phyloP scores from a whole-genome alignment of 2,888 invertebrate genomes.

The Ochropleura leucogaster region DNA sequence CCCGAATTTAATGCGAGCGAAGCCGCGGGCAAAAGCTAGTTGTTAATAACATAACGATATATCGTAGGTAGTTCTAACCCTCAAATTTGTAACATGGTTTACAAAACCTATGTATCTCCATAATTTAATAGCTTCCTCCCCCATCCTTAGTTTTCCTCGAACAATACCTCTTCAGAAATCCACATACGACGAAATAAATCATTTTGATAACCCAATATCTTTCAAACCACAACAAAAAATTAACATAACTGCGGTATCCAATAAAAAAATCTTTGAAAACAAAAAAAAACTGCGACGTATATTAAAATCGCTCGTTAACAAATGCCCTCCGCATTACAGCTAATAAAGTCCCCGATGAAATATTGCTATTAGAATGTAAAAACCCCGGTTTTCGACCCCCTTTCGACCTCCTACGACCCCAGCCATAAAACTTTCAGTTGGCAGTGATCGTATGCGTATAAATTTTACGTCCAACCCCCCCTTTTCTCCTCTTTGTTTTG shows the following conservation, averaged over 20 bases:
- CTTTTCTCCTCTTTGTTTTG: constrained; percentile 73
- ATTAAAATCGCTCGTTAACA: constrained; percentile 79
- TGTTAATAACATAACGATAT: too few species aligned
- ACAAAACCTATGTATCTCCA: constrained; percentile 5
- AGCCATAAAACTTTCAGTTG: constrained; percentile 84
- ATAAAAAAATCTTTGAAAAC: constrained; percentile 61
- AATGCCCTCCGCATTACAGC: constrained; percentile 81
- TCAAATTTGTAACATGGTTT: neutral
- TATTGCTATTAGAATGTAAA: constrained; percentile 82
- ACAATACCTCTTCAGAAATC: constrained; percentile 44
- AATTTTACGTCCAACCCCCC: constrained; percentile 79
- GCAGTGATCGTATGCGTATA: constrained; percentile 77
- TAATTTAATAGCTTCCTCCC: constrained; percentile 22
- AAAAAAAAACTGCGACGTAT: constrained; percentile 65
- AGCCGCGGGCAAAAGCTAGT: too few species aligned
- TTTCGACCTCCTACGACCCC: constrained; percentile 44
- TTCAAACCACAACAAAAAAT: constrained; percentile 36
- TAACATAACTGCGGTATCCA: constrained; percentile 53
- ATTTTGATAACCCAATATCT: constrained; percentile 37
- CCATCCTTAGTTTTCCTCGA: constrained; percentile 12
- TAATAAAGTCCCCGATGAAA: constrained; percentile 86
- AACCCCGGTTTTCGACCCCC: constrained; percentile 78
- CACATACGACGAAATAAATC: constrained; percentile 41
- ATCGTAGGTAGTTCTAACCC: neutral
- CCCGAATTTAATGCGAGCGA: too few species aligned